Percentiles rank a stretch among this genome's conserved stretches.
Conservation (phyloP, 2,113 vertebrate species). For the Dicerorhinus sumatrensis region DNA sequence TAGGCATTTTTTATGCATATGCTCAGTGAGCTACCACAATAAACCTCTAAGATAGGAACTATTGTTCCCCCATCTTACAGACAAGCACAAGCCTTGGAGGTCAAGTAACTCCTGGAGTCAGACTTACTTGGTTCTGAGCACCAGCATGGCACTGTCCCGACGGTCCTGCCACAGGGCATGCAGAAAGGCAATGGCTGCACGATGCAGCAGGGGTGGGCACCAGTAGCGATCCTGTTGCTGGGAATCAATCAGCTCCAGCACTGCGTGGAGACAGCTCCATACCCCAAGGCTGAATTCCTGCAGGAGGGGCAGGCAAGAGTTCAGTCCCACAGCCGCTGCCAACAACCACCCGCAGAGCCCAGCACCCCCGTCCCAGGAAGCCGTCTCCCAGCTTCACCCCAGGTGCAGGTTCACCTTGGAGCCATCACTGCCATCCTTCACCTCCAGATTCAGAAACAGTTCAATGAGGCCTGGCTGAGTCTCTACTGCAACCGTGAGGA, state of each 20-base stretch:
- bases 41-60: neutral
- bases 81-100: neutral
- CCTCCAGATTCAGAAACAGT: conserved; percentile 96
- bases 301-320: neutral
- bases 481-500: conserved; percentile 97
- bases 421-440: conserved; percentile 93
- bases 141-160: conserved; percentile 96
- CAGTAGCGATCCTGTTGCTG: conserved; percentile 95
- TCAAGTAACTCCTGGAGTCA: neutral
- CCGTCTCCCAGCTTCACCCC: neutral
- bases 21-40: neutral
- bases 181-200: conserved; percentile 95
- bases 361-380: neutral
- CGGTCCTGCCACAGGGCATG: conserved; percentile 99
- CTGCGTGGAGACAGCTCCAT: conserved; percentile 97
- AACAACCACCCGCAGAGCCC: fast-evolving
- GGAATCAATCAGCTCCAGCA: conserved; percentile 95
- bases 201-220: conserved; percentile 95
- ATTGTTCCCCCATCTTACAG: neutral
- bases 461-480: conserved; percentile 99
- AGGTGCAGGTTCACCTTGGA: conserved; percentile 90
- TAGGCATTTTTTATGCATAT: neutral
- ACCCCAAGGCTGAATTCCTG: conserved; percentile 96
- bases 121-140: conserved; percentile 95
- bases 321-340: neutral